Evolutionary conservation across 2,797 vertebrate species (phyloP), one percentile per base, ranked within the genome.

Genomic region (Melanotaenia pygmaea): DNA sequence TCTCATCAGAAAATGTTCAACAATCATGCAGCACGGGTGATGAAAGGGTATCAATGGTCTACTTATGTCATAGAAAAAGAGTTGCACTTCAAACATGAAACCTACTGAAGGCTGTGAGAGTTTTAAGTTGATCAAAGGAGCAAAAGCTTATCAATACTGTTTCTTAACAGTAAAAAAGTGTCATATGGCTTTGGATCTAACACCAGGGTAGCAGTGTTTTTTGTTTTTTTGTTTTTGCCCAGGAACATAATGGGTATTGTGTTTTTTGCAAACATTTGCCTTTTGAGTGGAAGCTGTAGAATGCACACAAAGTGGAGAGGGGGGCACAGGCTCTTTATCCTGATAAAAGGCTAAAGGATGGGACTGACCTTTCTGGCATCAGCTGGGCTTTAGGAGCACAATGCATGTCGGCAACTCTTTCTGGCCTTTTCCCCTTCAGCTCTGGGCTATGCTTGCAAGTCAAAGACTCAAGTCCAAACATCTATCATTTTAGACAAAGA

Each of bases 261-360:
- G 81, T 79, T 86, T 79, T 76, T 59, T 80, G 75, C 84, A 89
- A 89, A 86, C 85, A 87, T 83, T 85, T 86, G 84, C 83, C 72
- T 81, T 88, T 87, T 77, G 51, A 88, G 82, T 87, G 72, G 87
- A 92, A 90, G 83, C 80, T 77, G 82, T 83, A 88, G 85, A 93
- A 90, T 74, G 60, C 73, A 58, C 72, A 91, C 81, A 89, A 82
- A 89, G 77, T 87, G 85, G 76, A 85, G 83, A 81, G 80, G 73
- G 70, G 89, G 89, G 77, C 81, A 69, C 22, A 5, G 38, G 81
- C 83, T 87, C 88, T 93, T 93, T 91, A 91, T 93, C 87, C 86
- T n/a, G 82, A 92, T 93, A 86, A 95, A 94, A 94, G 90, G 89
- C 83, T 87, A 92, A 88, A 89, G 89, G 88, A 90, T 88, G 83